Conservation (phyloP, 2,113 vertebrate genomes). For the Neotragus pygmaeus region DNA sequence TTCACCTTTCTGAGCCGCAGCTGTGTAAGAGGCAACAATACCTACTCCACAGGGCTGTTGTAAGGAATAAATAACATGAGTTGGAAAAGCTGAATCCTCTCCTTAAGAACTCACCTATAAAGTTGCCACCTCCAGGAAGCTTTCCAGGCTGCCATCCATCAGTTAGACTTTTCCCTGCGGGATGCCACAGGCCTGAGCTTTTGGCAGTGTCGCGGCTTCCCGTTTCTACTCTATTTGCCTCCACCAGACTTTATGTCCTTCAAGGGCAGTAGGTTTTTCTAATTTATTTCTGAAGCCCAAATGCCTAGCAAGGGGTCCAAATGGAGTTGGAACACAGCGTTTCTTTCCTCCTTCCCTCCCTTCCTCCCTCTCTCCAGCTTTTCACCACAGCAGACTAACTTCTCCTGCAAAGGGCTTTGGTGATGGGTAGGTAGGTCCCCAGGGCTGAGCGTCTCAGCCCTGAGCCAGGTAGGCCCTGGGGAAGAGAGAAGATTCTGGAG, state of each 20-base stretch:
- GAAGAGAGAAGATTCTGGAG: background rate
- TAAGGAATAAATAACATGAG: background rate
- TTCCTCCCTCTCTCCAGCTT: background rate
- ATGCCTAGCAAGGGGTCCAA: background rate
- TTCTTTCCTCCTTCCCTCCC: background rate
- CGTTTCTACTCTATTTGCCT: background rate
- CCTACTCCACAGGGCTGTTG: background rate
- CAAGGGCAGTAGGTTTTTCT: background rate
- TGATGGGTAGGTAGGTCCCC: background rate
- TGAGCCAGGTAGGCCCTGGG: background rate
- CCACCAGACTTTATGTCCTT: background rate
- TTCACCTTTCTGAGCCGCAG: background rate
- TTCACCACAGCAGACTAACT: background rate
- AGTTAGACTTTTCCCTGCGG: background rate
- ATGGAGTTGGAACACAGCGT: background rate
- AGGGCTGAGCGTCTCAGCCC: background rate
- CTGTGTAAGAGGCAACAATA: background rate
- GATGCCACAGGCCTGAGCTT: background rate
- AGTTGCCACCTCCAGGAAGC: constrained; percentile 4
- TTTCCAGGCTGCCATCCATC: background rate
- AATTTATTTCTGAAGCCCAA: constrained; percentile 4
- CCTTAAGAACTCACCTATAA: background rate
- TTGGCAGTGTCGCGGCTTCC: background rate
- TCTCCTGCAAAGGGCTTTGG: background rate
- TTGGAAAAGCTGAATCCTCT: background rate